Evolutionary conservation across 2,113 vertebrate genomes (phyloP), one percentile per base, ranked within the genome.

Genomic region (Elgaria multicarinata): DNA sequence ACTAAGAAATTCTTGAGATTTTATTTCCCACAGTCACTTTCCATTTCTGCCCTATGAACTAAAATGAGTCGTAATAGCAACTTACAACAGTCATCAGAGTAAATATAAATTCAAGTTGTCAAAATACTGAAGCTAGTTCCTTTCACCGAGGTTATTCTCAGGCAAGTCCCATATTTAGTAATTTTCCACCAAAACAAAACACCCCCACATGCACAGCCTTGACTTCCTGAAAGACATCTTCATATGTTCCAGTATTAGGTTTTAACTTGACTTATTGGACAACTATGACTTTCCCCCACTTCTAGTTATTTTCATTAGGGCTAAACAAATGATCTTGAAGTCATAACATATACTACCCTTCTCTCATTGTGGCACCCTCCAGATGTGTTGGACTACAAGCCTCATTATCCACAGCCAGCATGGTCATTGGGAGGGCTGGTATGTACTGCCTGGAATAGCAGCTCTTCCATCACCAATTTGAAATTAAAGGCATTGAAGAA

Each of bases 1-100:
- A 94, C 85, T 94, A 90, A 81, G 91, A 93, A 90, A 92, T 95
- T 96, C 95, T 92, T 95, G 92, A 90, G 95, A 95, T 96, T 94
- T 55, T 94, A 93, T 93, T n/a, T n/a, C n/a, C n/a, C n/a, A n/a
- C n/a, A n/a, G n/a, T n/a, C n/a, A n/a, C n/a, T n/a, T n/a, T n/a
- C n/a, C n/a, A n/a, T n/a, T n/a, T n/a, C n/a, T n/a, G n/a, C 80
- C 31, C 22, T 18, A 67, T 44, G 4, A 31, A 33, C 10, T 1
- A 18, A 50, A 12, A 42, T 44, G 24, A 13, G n/a, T 44, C 42
- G 31, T 62, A 1, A 33, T 13, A 67, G 24, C 33, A 71, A 53
- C 13, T 85, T n/a, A 12, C 33, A 36, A 39, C 28, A 39, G 42
- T 39, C 39, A 87, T 89, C 76, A 62, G 74, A 88, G 80, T 44